phyloP scores from a whole-genome alignment of 2,113 vertebrate genomes.

The Scopus umbretta region DNA sequence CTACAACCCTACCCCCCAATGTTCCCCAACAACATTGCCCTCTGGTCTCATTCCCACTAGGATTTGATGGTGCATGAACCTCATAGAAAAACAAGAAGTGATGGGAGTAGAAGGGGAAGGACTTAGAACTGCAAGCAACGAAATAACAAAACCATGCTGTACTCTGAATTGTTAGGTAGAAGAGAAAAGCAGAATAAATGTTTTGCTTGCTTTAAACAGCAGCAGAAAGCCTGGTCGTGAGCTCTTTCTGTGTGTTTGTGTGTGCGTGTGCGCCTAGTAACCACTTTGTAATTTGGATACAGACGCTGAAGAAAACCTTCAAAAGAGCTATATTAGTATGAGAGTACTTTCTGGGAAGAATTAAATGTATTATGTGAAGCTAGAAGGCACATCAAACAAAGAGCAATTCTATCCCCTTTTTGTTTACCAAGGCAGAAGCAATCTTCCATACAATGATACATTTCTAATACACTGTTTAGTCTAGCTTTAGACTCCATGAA shows the following conservation, averaged over 20 bases:
- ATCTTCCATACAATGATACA: slow-evolving; percentile 9
- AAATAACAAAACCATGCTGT: slow-evolving; percentile 58
- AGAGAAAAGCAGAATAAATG: not conserved
- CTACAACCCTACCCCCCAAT: not conserved
- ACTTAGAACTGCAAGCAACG: not conserved
- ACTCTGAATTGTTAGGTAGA: not conserved
- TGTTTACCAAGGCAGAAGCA: slow-evolving; percentile 31
- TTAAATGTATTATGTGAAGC: not conserved
- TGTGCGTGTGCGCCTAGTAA: not conserved
- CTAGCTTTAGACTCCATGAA: slow-evolving; percentile 63
- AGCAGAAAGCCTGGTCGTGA: not conserved
- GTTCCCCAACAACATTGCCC: not conserved
- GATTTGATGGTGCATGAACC: not conserved
- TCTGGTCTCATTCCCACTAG: not conserved
- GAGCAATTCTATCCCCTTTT: not conserved
- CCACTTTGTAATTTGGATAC: not conserved
- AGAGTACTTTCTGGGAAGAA: slow-evolving; percentile 41
- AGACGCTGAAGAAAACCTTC: not conserved
- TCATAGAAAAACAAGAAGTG: not conserved
- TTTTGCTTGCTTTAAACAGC: not conserved
- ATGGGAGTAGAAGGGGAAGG: not conserved
- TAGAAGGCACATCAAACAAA: not conserved
- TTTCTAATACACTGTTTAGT: slow-evolving; percentile 71
- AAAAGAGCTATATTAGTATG: not conserved
- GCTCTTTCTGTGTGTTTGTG: not conserved